Evolutionary conservation across 1,140 invertebrate genomes (phyloP).

Genomic region (Pachyrhynchus sulphureomaculatus): DNA sequence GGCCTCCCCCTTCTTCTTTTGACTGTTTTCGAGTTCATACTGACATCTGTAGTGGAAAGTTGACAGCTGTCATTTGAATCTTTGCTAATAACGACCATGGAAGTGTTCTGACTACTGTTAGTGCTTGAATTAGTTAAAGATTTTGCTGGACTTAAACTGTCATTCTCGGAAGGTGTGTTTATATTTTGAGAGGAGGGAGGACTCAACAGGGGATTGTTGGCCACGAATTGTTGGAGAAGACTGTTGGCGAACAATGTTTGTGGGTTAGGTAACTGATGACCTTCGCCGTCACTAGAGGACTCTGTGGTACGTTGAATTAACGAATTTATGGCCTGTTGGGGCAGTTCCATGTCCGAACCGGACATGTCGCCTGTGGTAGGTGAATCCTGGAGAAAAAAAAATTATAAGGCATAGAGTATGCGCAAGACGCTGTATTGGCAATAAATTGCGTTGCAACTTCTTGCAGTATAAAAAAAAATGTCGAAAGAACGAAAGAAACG

Average conservation of each 20-base stretch:
- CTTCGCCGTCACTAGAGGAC: conserved; percentile 62
- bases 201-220: conserved; percentile 52
- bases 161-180: background rate
- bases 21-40: conserved; percentile 51
- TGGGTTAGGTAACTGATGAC: conserved; percentile 45
- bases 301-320: conserved; percentile 66
- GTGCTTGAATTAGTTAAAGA: background rate
- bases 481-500: no score
- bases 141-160: conserved; percentile 16
- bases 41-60: background rate
- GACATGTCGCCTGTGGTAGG: conserved; percentile 56
- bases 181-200: background rate
- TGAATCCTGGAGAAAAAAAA: conserved; percentile 35
- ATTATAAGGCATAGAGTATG: no score
- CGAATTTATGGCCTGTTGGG: conserved; percentile 67
- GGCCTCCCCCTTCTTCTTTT: conserved; percentile 64
- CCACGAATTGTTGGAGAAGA: conserved; percentile 62
- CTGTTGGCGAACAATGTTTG: conserved; percentile 51
- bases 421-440: no score
- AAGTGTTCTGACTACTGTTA: background rate
- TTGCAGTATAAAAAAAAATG: no score
- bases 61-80: background rate
- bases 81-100: background rate
- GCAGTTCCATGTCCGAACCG: conserved; percentile 69
- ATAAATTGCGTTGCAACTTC: no score